Percentiles rank a stretch among this genome's conserved stretches.
Evolutionary conservation across 2,888 invertebrate species (phyloP).

Genomic region (Hirtodrosophila cameraria): DNA sequence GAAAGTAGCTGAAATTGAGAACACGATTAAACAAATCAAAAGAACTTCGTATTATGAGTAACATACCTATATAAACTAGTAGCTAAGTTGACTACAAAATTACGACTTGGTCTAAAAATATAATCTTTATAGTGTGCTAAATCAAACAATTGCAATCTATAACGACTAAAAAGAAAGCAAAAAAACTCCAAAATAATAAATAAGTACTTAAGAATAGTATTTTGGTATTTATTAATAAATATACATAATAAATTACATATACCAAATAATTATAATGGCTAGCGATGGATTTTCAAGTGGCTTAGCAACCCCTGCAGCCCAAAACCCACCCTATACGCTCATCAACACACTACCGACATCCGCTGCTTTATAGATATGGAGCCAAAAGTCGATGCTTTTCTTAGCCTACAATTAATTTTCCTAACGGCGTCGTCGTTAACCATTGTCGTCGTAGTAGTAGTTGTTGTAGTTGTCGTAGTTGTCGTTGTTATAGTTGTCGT

Average conservation of each 20-base stretch:
- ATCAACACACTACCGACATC: too few species aligned
- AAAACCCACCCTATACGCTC: too few species aligned
- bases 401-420: background rate
- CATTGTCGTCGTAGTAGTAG: too few species aligned
- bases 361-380: slow-evolving; percentile 28
- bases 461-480: background rate
- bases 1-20: too few species aligned
- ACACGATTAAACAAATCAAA: too few species aligned
- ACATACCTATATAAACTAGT: background rate
- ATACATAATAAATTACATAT: slow-evolving; percentile 57
- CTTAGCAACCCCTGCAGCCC: background rate
- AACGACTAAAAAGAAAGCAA: slow-evolving; percentile 12
- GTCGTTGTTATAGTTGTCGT: background rate
- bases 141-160: slow-evolving; percentile 38
- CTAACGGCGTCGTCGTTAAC: too few species aligned
- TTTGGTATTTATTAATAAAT: slow-evolving; percentile 46
- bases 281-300: slow-evolving; percentile 37
- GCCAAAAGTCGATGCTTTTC: slow-evolving; percentile 1
- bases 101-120: slow-evolving; percentile 35
- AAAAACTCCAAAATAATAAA: slow-evolving; percentile 3
- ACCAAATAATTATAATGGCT: slow-evolving; percentile 52
- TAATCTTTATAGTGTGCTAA: slow-evolving; percentile 55
- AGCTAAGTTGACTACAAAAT: slow-evolving; percentile 17
- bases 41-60: background rate
- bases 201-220: slow-evolving; percentile 17